Base-by-base conservation (phyloP, 1,140 invertebrate genomes). In the Papilio xuthus region DNA sequence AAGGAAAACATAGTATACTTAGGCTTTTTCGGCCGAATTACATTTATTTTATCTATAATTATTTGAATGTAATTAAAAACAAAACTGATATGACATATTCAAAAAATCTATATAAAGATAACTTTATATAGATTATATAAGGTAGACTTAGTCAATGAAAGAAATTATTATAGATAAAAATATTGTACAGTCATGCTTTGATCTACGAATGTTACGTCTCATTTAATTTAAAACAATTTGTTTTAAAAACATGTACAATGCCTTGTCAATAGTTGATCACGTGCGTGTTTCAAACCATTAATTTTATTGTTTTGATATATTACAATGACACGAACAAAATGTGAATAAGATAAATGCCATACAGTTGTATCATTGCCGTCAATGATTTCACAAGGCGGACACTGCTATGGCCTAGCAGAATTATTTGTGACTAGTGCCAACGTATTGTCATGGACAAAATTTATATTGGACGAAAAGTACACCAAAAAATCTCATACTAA, bases 171-270 rank as follows among this genome's bases (percentile, higher is more conserved):
- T 67, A 28, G 26, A 67, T 67, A 67, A 67, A 67, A 13, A 67
- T 28, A 28, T 67, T 28, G 26, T 26, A 13, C 28, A 67, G 56
- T 28, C 23, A 67, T 26, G 60, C 4, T 3, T 18, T 15, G 6
- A 50, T 28, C 9, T 67, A 4, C 10, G 50, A 42, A 60, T 37
- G 12, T 60, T 2, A 3, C 26, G 70, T 41, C 37, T 44, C 37
- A 23, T 23, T 44, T 72, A 44, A 72, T 72, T 41, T 20, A 42
- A 18, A 72, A 23, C 70, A 72, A 44, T 42, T 44, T 44, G 37
- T 44, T n/a, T 44, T 72, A 42, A 20, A 44, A 72, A 72, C 32
- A 12, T 42, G 23, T 42, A 44, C 70, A 72, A 50, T 42, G n/a
- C 50, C 50, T 4, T 37, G 41, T 42, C 72, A 37, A 53, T 69